These are phyloP conservation scores for Tretioscincus oriximinensis DNA, from an alignment of 2,113 vertebrate genomes.

Conservation along the genomic window DNA sequence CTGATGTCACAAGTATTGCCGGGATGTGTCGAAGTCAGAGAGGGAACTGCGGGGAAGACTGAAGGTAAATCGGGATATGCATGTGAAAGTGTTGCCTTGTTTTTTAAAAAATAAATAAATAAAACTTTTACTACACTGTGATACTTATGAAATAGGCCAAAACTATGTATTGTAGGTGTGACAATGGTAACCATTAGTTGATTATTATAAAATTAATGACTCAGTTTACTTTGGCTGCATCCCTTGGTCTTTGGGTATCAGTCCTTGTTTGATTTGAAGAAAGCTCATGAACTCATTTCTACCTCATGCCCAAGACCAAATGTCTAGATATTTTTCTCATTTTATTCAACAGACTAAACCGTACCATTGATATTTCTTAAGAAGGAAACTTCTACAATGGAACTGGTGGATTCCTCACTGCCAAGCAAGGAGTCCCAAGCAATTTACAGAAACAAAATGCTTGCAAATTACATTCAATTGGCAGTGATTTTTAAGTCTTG, in stretches of 20 bases:
- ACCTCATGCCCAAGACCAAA: not conserved
- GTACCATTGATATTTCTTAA: not conserved
- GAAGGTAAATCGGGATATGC: too few relatives aligned
- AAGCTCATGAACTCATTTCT: not conserved
- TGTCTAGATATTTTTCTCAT: not conserved
- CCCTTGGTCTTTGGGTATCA: not conserved
- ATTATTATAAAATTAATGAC: not conserved
- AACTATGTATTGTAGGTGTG: too few relatives aligned
- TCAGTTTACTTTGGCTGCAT: not conserved
- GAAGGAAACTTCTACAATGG: not conserved
- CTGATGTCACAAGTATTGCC: too few relatives aligned
- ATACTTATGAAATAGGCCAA: too few relatives aligned
- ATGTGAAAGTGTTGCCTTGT: too few relatives aligned
- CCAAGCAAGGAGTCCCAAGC: not conserved
- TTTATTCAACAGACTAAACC: not conserved
- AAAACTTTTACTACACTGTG: too few relatives aligned
- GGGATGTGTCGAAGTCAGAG: too few relatives aligned
- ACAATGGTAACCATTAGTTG: not conserved
- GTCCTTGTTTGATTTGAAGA: not conserved
- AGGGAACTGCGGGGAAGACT: too few relatives aligned
- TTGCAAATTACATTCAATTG: not conserved
- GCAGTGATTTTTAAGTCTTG: constrained; percentile 4
- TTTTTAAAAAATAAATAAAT: too few relatives aligned
- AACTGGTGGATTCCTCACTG: not conserved
- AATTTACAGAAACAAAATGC: not conserved